Percentiles rank a stretch among this genome's conserved stretches.
These are phyloP conservation scores for Styela plicata DNA, from an alignment of 23 tunicate species.

Conservation along the genomic window DNA sequence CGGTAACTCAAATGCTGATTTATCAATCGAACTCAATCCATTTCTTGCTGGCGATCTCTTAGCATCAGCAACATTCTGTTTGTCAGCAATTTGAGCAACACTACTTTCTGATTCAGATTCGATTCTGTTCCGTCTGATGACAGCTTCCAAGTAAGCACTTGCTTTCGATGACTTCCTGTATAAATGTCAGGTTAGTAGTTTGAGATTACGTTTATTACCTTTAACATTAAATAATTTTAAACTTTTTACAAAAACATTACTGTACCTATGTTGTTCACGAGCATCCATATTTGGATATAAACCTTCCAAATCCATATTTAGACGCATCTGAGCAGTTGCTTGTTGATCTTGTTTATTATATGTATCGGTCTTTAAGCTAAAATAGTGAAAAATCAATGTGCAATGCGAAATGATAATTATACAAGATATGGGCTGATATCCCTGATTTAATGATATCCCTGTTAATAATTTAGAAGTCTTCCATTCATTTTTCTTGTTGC, in stretches of 20 bases:
- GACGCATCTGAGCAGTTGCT: too few relatives aligned
- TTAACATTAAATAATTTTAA: too few relatives aligned
- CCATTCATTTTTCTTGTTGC: too few relatives aligned
- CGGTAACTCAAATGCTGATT: constrained; percentile 8
- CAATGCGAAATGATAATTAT: too few relatives aligned
- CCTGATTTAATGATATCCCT: too few relatives aligned
- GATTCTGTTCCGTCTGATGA: background rate
- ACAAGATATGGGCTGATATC: too few relatives aligned
- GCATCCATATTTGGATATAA: background rate
- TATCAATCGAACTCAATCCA: background rate
- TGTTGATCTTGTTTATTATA: too few relatives aligned
- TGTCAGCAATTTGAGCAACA: background rate
- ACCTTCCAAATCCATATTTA: constrained; percentile 12
- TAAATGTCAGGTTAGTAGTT: background rate
- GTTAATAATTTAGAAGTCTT: too few relatives aligned
- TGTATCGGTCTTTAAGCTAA: too few relatives aligned
- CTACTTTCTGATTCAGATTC: background rate
- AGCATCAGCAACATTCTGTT: background rate
- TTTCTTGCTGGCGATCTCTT: background rate
- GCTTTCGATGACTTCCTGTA: constrained; percentile 64
- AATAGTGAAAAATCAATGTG: too few relatives aligned
- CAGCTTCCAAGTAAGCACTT: constrained; percentile 60
- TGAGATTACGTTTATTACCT: too few relatives aligned
- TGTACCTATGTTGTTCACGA: constrained; percentile 7
- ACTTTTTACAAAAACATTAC: too few relatives aligned